Evolutionary conservation across 1,140 invertebrate genomes (phyloP), one percentile per base, ranked within the genome.

Genomic region (Drosophila elegans): DNA sequence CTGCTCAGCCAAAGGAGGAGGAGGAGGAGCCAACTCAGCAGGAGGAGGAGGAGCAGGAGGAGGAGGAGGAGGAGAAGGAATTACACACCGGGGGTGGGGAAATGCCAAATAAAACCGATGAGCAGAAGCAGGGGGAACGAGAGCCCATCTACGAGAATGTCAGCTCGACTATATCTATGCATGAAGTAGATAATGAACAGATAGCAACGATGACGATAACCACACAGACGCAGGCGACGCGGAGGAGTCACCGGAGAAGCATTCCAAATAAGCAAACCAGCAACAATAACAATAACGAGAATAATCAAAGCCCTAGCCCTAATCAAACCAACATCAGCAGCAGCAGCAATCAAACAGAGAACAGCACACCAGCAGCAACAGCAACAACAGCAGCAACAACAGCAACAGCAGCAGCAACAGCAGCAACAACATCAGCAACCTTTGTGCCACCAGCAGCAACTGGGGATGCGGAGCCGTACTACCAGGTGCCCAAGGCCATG

Each of bases 81-180:
- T 9, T 32, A 67, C 46, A 44, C 32, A 44, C 21, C 25, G 62
- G 66, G 71, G 27, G 57, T 46, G 53, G 69, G 46, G 48, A 72
- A 39, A 88, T 69, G 78, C 86, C 82, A 86, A 90, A 89, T 90
- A 84, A 90, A 84, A 89, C 80, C 46, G 83, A 90, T 71, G 80
- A 88, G 45, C 74, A 86, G 32, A 80, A 88, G 49, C 56, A 76
- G 62, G 62, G 75, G 78, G 77, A 56, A 41, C 68, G 49, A 41
- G 91, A 92, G 63, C 91, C 90, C 60, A 92, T 92, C 66, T 92
- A 92, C 72, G 90, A 92, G 78, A 92, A 92, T 74, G 78, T 92
- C 61, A 83, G 72, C 56, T 85, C 90, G 72, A 78, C 85, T 44
- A 89, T 91, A 79, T 89, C 90, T 85, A 86, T 82, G 66, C 62